Base-by-base conservation (phyloP, 2,888 invertebrate species). In the Pristionchus fissidentatus region DNA sequence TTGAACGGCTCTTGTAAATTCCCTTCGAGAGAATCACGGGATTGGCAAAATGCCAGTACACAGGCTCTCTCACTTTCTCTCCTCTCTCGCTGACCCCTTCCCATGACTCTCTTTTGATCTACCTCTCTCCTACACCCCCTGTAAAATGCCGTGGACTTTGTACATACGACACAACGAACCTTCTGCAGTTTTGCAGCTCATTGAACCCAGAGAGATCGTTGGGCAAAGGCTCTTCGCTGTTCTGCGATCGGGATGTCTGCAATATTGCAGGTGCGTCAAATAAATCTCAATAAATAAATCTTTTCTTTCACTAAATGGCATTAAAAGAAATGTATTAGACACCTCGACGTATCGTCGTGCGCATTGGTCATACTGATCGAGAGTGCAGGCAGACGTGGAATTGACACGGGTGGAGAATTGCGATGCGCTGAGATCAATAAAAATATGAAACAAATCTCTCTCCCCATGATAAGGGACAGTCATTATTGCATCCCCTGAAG, bases 281-380 rank as follows among this genome's bases (percentile, higher is more conserved):
- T 35, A 15, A 26, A 10, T 57, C 32, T 29, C 32, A 3, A 3
- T 29, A 35, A 35, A 41, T 10, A 62, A 57, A 13, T 70, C 55
- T 7, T 5, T 5, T 8, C 26, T 62, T 77, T 84, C 85, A 85
- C 13, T 66, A 66, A 5, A 55, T 83, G 85, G 3, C 46, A 15
- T 13, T 70, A 35, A 60, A 78, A 70, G 10, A 38, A 41, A 41
- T 15, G 49, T 22, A 32, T 4, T 32, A 29, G 13, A 41, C 35
- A 87, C 75, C 32, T 90, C 89, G 41, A 90, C 86, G 83, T 89
- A 90, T 41, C 87, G 62, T 8, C 89, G 52, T 7, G 88, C 87
- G 81, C 90, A 90, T n/a, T 85, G 84, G 66, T 89, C 89, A 73
- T 89, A 90, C n/a, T 86, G 87, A n/a, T 86, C 86, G 3, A 90